Evolutionary conservation across 2,888 invertebrate species (phyloP).

Genomic region (Chloroclystis v-ata): DNA sequence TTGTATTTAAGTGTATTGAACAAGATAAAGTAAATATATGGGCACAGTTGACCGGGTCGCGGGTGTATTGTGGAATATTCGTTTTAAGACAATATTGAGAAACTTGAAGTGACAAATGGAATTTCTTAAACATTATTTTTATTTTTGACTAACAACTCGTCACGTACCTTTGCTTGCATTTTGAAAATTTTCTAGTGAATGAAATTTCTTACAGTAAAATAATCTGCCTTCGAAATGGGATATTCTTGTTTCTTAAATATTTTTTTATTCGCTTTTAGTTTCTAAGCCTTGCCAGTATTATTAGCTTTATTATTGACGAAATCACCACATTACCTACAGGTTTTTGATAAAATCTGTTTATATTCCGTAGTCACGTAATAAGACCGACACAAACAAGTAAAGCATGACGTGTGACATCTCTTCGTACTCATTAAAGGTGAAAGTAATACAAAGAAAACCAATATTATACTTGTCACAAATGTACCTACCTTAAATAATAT

Average conservation of each 20-base stretch:
- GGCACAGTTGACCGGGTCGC: conserved; percentile 50
- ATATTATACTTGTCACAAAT: conserved; percentile 37
- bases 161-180: too few relatives aligned
- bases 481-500: conserved; percentile 16
- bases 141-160: too few relatives aligned
- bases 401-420: conserved; percentile 40
- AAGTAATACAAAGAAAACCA: conserved; percentile 47
- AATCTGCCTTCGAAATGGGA: too few relatives aligned
- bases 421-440: conserved; percentile 48
- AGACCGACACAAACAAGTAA: conserved; percentile 25
- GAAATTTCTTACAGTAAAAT: too few relatives aligned
- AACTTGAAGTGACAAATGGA: not conserved
- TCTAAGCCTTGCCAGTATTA: too few relatives aligned
- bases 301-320: too few relatives aligned
- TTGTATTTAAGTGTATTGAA: conserved; percentile 78
- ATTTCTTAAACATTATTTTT: not conserved
- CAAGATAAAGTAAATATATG: conserved; percentile 77
- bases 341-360: too few relatives aligned
- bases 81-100: conserved; percentile 1
- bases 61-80: conserved; percentile 44
- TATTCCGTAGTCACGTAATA: conserved; percentile 33
- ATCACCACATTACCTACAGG: too few relatives aligned
- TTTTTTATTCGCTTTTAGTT: too few relatives aligned
- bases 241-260: too few relatives aligned
- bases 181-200: too few relatives aligned